These are phyloP conservation scores for Drosophila siamana DNA, from an alignment of 2,888 invertebrate species.

Conservation along the genomic window DNA sequence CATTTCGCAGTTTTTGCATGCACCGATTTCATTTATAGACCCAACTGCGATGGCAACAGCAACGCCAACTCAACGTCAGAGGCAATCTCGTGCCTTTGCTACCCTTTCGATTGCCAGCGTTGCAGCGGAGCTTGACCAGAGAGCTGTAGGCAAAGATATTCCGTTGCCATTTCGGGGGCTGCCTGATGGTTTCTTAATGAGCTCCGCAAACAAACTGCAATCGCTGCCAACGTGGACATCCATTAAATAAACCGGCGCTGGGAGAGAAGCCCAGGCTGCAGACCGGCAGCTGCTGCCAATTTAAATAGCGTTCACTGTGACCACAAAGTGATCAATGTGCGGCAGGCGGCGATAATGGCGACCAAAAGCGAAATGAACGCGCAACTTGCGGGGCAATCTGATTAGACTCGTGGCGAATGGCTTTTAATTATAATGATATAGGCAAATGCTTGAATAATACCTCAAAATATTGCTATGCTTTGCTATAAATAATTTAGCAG, in stretches of 20 bases:
- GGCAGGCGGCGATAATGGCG: conserved; percentile 4
- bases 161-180: conserved; percentile 34
- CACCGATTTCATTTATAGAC: conserved; percentile 53
- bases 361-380: not conserved
- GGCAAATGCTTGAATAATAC: not conserved
- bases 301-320: conserved; percentile 42
- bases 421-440: not conserved
- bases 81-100: not conserved
- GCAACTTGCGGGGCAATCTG: not conserved
- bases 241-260: conserved; percentile 55
- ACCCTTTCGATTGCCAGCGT: not conserved
- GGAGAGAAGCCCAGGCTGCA: conserved; percentile 1
- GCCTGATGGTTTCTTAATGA: conserved; percentile 75
- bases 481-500: not conserved
- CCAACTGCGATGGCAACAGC: conserved; percentile 14
- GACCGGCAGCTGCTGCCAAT: conserved; percentile 33
- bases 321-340: conserved; percentile 5
- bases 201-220: conserved; percentile 55
- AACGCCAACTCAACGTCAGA: not conserved
- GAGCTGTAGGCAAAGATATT: conserved; percentile 38
- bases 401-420: not conserved
- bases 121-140: conserved; percentile 5
- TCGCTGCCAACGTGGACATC: conserved; percentile 37
- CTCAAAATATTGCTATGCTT: not conserved
- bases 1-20: conserved; percentile 54